Evolutionary conservation across 1,140 invertebrate species (phyloP), one percentile per base, ranked within the genome.

Genomic region (Drosophila littoralis): DNA sequence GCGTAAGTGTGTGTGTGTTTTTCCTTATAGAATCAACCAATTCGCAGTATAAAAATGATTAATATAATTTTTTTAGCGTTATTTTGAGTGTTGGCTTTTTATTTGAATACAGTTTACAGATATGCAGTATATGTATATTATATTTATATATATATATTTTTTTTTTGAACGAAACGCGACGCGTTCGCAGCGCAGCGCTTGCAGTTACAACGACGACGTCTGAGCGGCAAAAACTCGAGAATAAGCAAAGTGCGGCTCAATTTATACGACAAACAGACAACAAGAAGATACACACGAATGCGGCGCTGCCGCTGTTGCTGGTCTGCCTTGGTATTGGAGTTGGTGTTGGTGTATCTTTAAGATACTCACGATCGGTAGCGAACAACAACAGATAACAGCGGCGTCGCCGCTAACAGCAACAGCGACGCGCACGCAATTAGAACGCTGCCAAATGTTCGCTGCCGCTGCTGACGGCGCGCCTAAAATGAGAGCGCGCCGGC

Each of bases 211-310:
- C 79, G 84, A 77, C 76, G 71, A 74, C 65, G 84, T 67, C 73
- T 83, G 84, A 80, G 84, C 83, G 77, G 78, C 82, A 88, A 86
- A 89, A 88, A 88, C 83, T 83, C 83, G 84, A 88, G 83, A 88
- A 88, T 84, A 88, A 73, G 82, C 83, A 83, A 88, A 88, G 83
- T 88, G 84, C 83, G 83, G 83, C 84, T 88, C 84, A 88, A 88
- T 88, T 88, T 88, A 88, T 88, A 88, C 84, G 76, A 76, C 76
- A 86, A 76, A 81, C 81, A 85, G 77, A 77, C 58, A 64, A 55
- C 84, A 79, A 88, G 83, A 86, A 86, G 82, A 88, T 88, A 86
- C 81, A 84, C 55, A 74, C 65, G 70, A 61, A 57, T 38, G 59
- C 35, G 51, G 12, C 71, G 65, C 71, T 61, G 71, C 12, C n/a